Percentiles rank a stretch among this genome's conserved stretches.
These are phyloP conservation scores for Thysanoteuthis rhombus DNA, from an alignment of 2,888 invertebrate genomes.

Conservation along the genomic window DNA sequence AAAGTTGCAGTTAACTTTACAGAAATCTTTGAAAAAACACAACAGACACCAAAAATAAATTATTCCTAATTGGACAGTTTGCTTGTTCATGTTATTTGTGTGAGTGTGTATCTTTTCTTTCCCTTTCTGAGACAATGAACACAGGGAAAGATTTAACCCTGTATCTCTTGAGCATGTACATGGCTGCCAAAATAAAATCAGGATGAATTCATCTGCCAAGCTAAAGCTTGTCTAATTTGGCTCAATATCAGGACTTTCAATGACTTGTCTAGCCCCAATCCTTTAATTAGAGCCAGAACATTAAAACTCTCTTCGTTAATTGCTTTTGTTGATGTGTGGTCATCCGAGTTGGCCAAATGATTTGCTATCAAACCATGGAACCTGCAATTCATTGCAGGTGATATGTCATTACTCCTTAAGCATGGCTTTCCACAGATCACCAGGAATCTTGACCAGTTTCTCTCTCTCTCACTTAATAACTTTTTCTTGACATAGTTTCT, in stretches of 20 bases:
- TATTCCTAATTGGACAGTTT: too few relatives aligned
- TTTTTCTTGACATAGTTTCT: not conserved
- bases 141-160: not conserved
- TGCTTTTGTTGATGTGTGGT: not conserved
- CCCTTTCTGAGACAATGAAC: not conserved
- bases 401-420: not conserved
- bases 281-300: not conserved
- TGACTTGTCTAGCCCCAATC: not conserved
- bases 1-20: too few relatives aligned
- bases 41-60: too few relatives aligned
- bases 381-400: slow-evolving; percentile 12
- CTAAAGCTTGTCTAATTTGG: not conserved
- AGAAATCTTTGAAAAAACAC: too few relatives aligned
- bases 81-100: too few relatives aligned
- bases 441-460: not conserved
- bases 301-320: not conserved
- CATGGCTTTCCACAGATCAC: not conserved
- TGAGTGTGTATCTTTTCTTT: not conserved
- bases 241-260: not conserved
- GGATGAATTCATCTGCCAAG: not conserved
- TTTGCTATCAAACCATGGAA: not conserved
- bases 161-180: not conserved
- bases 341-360: not conserved
- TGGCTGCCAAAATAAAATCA: not conserved
- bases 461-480: not conserved